Base-by-base conservation (phyloP, 1,140 invertebrate genomes). In the Brachionus asplanchnoidis region DNA sequence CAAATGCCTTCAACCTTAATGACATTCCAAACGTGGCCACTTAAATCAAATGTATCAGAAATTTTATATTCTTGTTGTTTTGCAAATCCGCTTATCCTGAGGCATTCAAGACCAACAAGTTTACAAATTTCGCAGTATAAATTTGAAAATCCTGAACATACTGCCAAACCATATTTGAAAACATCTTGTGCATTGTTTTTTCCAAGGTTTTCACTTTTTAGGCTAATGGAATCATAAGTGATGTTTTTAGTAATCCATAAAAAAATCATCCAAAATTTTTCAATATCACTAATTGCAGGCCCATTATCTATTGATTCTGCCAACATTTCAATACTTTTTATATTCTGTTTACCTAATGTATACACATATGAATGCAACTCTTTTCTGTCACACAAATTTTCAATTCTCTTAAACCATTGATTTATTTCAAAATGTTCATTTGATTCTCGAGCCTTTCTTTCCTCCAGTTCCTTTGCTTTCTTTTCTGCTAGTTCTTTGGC, bases 261-360 rank as follows among this genome's bases (percentile, higher is more conserved):
- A 68, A 68, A 68, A 28, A 68, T 68, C 65, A 68, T 68, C 65
- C 65, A 66, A 66, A 26, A 32, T 66, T 66, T 65, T 65, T 65
- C 60, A 3, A 65, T 9, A 23, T 65, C 60, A 65, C 12, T 65
- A 2, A 65, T 23, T 7, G 60, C 60, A 6, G 60, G 60, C 2
- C 60, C 60, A 65, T 65, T 65, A 12, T 65, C 17, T 23, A 65
- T 65, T 23, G 20, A 12, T 3, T 23, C 12, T 20, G 60, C 60
- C 4, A 65, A 28, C n/a, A n/a, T n/a, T n/a, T n/a, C n/a, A n/a
- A n/a, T n/a, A n/a, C n/a, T n/a, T n/a, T n/a, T n/a, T n/a, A n/a
- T n/a, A n/a, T n/a, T n/a, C n/a, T n/a, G n/a, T n/a, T n/a, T n/a
- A n/a, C n/a, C n/a, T 60, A 65, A n/a, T 3, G 56, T n/a, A 26